Evolutionary conservation across 2,888 invertebrate species (phyloP).

Genomic region (Oscheius sp.): DNA sequence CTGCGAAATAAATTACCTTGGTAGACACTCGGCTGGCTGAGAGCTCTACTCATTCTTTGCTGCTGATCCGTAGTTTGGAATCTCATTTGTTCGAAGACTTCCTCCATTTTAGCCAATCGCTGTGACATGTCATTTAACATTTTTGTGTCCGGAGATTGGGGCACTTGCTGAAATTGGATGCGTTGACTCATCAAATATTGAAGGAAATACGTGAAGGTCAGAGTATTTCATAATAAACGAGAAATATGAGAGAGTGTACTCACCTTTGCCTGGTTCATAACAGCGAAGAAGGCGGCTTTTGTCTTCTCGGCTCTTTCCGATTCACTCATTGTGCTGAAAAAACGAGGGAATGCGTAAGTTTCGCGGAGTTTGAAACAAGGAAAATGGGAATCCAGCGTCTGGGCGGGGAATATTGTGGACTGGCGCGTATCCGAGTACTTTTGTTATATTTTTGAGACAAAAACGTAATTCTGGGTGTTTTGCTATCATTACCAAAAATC

Average conservation of each 20-base stretch:
- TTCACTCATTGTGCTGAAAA: slow-evolving; percentile 65
- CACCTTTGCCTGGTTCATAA: slow-evolving; percentile 53
- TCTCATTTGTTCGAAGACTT: slow-evolving; percentile 15
- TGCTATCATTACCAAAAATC: no score
- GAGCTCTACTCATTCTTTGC: slow-evolving; percentile 45
- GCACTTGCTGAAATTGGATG: slow-evolving; percentile 24
- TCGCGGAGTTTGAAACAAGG: not conserved
- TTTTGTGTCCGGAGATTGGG: slow-evolving; percentile 20
- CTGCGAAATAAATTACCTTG: slow-evolving; percentile 43
- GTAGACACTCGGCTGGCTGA: slow-evolving; percentile 59
- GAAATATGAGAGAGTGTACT: not conserved
- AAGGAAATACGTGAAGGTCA: not conserved
- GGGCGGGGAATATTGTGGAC: no score
- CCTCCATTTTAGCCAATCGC: slow-evolving; percentile 13
- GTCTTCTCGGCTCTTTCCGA: slow-evolving; percentile 65
- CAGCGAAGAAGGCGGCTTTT: slow-evolving; percentile 72
- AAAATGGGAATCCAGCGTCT: no score
- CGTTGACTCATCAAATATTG: not conserved
- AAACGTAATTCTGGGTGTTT: no score
- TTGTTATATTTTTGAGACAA: no score
- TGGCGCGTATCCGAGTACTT: no score
- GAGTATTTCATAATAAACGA: not conserved
- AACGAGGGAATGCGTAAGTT: not conserved
- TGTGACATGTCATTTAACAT: slow-evolving; percentile 24
- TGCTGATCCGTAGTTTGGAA: slow-evolving; percentile 37